Percentiles rank a stretch among this genome's conserved stretches.
Conservation (phyloP, 2,113 vertebrate species). For the Danio rerio region DNA sequence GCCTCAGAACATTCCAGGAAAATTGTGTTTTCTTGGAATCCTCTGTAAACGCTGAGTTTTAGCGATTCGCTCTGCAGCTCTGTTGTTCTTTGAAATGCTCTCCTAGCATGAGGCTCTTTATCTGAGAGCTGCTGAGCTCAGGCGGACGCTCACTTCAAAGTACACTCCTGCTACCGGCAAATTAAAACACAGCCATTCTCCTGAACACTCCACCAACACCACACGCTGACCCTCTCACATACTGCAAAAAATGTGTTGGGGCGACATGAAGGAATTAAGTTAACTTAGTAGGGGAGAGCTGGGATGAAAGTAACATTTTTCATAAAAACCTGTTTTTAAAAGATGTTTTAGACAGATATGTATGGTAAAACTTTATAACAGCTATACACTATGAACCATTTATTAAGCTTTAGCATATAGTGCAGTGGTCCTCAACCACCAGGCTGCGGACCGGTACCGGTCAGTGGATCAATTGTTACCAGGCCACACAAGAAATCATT, state of each 20-base stretch:
- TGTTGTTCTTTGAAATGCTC: slow-evolving; percentile 43
- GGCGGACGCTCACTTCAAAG: slow-evolving; percentile 51
- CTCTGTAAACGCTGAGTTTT: slow-evolving; percentile 10
- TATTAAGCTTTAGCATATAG: no score
- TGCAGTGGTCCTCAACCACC: no score
- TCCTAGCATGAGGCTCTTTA: background rate
- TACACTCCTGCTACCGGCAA: background rate
- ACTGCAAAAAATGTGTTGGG: background rate
- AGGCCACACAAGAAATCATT: no score
- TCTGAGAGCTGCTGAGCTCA: slow-evolving; percentile 22
- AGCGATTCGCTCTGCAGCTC: background rate
- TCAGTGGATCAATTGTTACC: no score
- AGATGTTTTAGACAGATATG: no score
- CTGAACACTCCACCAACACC: background rate
- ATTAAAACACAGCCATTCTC: slow-evolving; percentile 4
- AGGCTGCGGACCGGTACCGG: no score
- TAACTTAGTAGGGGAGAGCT: no score
- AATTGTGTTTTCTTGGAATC: background rate
- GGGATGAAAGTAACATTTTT: no score
- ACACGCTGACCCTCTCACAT: background rate
- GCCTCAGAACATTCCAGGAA: slow-evolving; percentile 23
- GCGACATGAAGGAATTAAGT: no score
- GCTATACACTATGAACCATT: no score
- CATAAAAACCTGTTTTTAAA: no score
- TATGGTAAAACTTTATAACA: no score